Evolutionary conservation across 2,797 vertebrate genomes (phyloP).

Genomic region (Parauchenoglanis ngamensis): DNA sequence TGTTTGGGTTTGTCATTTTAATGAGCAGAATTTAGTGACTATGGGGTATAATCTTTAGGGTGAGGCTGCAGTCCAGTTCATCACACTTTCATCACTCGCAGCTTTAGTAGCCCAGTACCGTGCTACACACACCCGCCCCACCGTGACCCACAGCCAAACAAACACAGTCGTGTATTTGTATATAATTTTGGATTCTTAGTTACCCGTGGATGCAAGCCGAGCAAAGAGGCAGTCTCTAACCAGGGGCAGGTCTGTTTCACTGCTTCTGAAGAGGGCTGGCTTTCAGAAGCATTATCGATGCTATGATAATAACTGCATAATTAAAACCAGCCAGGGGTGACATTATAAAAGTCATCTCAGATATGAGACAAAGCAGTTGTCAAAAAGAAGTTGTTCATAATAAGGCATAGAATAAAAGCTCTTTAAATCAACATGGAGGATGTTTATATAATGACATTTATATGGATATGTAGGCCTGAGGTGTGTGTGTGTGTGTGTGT

Average conservation of each 20-base stretch:
- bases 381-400: constrained; percentile 14
- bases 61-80: constrained; percentile 70
- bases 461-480: background rate
- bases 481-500: background rate
- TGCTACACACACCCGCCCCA: background rate
- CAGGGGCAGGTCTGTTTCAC: constrained; percentile 32
- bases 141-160: constrained; percentile 46
- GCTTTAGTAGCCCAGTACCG: constrained; percentile 60
- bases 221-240: constrained; percentile 43
- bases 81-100: constrained; percentile 76
- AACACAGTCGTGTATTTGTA: constrained; percentile 53
- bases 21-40: constrained; percentile 85
- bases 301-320: constrained; percentile 54
- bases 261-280: constrained; percentile 44
- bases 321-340: constrained; percentile 53
- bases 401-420: background rate
- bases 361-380: constrained; percentile 51
- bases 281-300: constrained; percentile 47
- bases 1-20: constrained; percentile 85
- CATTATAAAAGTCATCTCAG: constrained; percentile 46
- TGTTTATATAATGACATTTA: background rate
- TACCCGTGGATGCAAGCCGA: constrained; percentile 45
- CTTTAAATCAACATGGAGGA: background rate
- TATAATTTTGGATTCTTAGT: constrained; percentile 52
- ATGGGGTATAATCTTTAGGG: constrained; percentile 74